Conservation (phyloP, 2,797 vertebrate species). For the Rachycentron canadum region DNA sequence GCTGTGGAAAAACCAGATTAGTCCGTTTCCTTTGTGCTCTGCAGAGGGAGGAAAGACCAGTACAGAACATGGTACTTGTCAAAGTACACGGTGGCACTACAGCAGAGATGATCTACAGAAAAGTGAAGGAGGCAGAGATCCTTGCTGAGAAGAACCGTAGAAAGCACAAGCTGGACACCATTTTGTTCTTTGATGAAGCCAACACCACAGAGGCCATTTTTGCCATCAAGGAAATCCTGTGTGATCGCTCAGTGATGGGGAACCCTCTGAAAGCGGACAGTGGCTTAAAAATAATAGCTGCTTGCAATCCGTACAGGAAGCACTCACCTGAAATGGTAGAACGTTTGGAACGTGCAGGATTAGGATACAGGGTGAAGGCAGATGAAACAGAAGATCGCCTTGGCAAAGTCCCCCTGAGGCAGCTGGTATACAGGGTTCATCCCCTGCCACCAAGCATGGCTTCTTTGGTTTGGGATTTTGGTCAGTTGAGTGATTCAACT, state of each 20-base stretch:
- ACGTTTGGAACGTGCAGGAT: slow-evolving; percentile 85
- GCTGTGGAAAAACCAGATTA: slow-evolving; percentile 87
- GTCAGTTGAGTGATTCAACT: slow-evolving; percentile 84
- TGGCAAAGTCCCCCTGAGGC: slow-evolving; percentile 87
- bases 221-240: slow-evolving; percentile 87
- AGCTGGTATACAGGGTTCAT: slow-evolving; percentile 89
- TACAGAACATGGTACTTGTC: slow-evolving; percentile 86
- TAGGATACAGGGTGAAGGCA: slow-evolving; percentile 87
- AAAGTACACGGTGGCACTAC: slow-evolving; percentile 88
- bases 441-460: slow-evolving; percentile 88
- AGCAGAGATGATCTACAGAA: slow-evolving; percentile 83
- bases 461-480: slow-evolving; percentile 89
- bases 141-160: slow-evolving; percentile 76
- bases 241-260: slow-evolving; percentile 82
- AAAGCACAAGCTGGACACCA: slow-evolving; percentile 79
- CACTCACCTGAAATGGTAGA: slow-evolving; percentile 84
- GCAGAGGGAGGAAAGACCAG: slow-evolving; percentile 74
- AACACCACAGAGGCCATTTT: slow-evolving; percentile 89
- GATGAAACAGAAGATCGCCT: slow-evolving; percentile 85
- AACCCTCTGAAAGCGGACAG: slow-evolving; percentile 67
- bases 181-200: slow-evolving; percentile 89
- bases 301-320: slow-evolving; percentile 89
- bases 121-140: slow-evolving; percentile 81
- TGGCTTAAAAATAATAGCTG: slow-evolving; percentile 87
- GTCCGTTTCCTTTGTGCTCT: slow-evolving; percentile 86